Percentiles rank a stretch among this genome's conserved stretches.
phyloP scores from a whole-genome alignment of 2,888 invertebrate species.

The Sycophila texana region DNA sequence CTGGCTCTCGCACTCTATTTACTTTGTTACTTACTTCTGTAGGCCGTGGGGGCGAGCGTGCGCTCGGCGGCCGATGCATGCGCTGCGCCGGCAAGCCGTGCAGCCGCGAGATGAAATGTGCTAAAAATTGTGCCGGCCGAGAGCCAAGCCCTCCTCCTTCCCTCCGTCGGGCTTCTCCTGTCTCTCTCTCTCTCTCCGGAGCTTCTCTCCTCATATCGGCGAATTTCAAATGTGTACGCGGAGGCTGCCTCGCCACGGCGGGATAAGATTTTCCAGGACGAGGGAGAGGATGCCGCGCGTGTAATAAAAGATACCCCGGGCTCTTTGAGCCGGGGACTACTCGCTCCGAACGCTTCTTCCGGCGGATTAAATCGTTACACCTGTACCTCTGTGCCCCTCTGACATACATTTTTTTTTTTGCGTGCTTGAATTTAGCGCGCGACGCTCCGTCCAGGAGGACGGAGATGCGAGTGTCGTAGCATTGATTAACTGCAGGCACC shows the following conservation, averaged over 20 bases:
- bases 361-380: background rate
- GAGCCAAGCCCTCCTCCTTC: background rate
- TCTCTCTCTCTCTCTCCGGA: background rate
- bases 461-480: conserved; percentile 16
- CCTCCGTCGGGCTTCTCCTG: no score
- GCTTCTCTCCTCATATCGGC: conserved; percentile 16
- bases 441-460: no score
- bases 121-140: conserved; percentile 28
- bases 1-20: conserved; percentile 36
- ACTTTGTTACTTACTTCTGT: conserved; percentile 49
- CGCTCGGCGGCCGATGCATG: background rate
- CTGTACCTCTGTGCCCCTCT: background rate
- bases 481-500: background rate
- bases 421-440: no score
- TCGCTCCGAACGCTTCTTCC: background rate
- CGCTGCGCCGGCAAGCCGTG: background rate
- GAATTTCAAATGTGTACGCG: conserved; percentile 31
- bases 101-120: conserved; percentile 27
- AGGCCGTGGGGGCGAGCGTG: conserved; percentile 4
- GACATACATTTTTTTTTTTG: background rate
- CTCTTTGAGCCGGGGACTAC: background rate
- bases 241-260: no score
- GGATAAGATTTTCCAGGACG: conserved; percentile 22
- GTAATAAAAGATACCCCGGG: conserved; percentile 32
- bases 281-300: conserved; percentile 2